Base-by-base conservation (phyloP, 2,797 vertebrate species). In the Pelochelys cantorii region DNA sequence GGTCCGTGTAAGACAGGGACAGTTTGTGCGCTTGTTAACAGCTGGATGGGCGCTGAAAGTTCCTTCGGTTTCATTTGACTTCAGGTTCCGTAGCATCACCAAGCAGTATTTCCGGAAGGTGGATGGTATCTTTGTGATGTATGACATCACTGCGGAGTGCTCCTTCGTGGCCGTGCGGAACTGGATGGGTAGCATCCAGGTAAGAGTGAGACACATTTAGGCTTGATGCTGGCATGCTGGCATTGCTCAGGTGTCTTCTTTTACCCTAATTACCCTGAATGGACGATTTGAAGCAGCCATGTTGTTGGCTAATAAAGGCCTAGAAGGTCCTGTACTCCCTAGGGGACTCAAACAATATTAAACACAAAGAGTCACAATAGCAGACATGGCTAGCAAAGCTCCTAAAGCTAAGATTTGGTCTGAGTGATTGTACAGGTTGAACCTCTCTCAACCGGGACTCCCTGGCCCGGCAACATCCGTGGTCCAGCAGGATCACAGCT, bases 91-190 rank as follows among this genome's bases (percentile, higher is more conserved):
- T 80, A 98, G 98, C 95, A 97, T 99, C 89, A 98, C 98, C 53
- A 98, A 98, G 94, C 98, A 99, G 94, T 99, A 99, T 37, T 99
- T 98, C 94, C 97, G 98, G 54, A 98, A 98, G 92, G 98, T 98
- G 0, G 98, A 99, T 1, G 98, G 98, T 11, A 97, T 99, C 85
- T 97, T 99, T 34, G 97, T 98, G 86, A 97, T 99, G 98, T 99
- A 99, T 53, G 98, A 99, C 90, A 7, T 98, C 4, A 98, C 97
- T 0, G 88, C 97, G 0, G 62, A 97, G 59, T n/a, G 96, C 86
- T 98, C 98, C 88, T 98, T 99, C 93, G 48, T 20, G 0, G 98
- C 98, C 0, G 97, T 98, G 88, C 96, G 98, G 52, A 98, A 98
- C 48, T 99, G 98, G 98, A 97, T 99, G 95, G 96, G 97, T 87